These are phyloP conservation scores for Ispidina lecontei DNA, from an alignment of 2,797 vertebrate species.

Conservation along the genomic window DNA sequence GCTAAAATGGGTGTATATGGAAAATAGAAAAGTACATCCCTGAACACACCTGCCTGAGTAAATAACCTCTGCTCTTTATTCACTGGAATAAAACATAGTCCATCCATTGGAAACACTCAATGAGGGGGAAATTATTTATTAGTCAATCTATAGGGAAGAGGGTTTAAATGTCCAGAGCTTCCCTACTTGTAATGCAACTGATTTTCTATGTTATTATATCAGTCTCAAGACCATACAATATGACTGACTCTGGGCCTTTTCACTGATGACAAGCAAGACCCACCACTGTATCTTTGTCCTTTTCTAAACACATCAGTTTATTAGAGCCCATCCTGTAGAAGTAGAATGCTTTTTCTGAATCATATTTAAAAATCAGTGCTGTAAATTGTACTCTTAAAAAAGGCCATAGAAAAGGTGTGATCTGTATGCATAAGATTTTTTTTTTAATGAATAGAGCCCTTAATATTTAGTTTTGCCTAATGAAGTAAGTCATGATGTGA, in stretches of 20 bases:
- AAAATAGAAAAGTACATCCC: not conserved
- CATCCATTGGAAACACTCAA: not conserved
- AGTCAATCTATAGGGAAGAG: not conserved
- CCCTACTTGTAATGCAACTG: not conserved
- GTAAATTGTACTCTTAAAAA: conserved; percentile 36
- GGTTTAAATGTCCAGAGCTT: conserved; percentile 1
- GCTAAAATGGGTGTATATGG: not conserved
- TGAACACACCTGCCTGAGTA: not conserved
- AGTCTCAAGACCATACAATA: not conserved
- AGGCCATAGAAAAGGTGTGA: conserved; percentile 35
- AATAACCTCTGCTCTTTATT: not conserved
- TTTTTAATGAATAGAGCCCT: conserved; percentile 63
- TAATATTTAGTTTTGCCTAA: conserved; percentile 74
- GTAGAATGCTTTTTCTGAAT: conserved; percentile 7
- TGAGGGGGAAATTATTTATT: not conserved
- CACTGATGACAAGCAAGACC: not conserved
- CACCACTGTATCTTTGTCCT: not conserved
- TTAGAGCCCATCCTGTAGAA: not conserved
- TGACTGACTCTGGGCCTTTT: not conserved
- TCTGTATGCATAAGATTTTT: conserved; percentile 50
- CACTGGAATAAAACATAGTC: not conserved
- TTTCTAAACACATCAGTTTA: conserved; percentile 15
- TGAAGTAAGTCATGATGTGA: conserved; percentile 69
- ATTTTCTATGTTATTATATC: not conserved
- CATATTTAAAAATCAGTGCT: conserved; percentile 40